Percentiles rank a stretch among this genome's conserved stretches.
Evolutionary conservation across 2,888 invertebrate species (phyloP).

Genomic region (Meiosimyza platycephala): DNA sequence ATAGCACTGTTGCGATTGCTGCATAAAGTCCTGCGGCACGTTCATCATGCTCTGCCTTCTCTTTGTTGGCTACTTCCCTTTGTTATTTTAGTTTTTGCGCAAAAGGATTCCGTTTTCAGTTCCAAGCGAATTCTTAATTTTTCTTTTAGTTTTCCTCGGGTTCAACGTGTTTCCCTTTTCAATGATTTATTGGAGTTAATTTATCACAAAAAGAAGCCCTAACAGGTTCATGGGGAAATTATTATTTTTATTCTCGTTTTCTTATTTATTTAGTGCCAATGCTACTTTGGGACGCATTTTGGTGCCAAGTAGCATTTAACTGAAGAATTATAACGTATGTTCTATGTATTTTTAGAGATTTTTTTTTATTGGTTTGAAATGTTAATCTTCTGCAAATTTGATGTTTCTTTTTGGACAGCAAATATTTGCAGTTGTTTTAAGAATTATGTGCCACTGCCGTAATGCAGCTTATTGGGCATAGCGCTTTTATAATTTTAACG

Average conservation of each 20-base stretch:
- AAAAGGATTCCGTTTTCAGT: neutral
- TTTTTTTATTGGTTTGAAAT: no score
- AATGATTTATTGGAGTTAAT: conserved; percentile 61
- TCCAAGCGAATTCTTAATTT: conserved; percentile 27
- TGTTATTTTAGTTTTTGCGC: conserved; percentile 51
- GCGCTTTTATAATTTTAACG: no score
- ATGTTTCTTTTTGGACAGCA: no score
- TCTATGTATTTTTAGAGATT: no score
- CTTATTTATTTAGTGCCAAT: neutral
- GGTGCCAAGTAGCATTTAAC: no score
- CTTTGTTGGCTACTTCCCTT: conserved; percentile 10
- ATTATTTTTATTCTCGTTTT: neutral
- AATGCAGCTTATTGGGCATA: no score
- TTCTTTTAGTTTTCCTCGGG: conserved; percentile 38
- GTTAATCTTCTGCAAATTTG: no score
- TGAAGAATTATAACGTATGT: no score
- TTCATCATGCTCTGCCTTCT: conserved; percentile 10
- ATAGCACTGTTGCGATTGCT: neutral
- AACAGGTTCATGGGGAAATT: neutral
- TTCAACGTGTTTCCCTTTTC: conserved; percentile 38
- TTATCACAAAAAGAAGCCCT: conserved; percentile 44
- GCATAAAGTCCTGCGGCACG: conserved; percentile 22
- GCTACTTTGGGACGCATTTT: neutral
- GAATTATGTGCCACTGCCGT: no score
- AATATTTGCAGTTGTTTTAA: no score